phyloP scores from a whole-genome alignment of 2,113 vertebrate genomes.

The Gallinago undulata region DNA sequence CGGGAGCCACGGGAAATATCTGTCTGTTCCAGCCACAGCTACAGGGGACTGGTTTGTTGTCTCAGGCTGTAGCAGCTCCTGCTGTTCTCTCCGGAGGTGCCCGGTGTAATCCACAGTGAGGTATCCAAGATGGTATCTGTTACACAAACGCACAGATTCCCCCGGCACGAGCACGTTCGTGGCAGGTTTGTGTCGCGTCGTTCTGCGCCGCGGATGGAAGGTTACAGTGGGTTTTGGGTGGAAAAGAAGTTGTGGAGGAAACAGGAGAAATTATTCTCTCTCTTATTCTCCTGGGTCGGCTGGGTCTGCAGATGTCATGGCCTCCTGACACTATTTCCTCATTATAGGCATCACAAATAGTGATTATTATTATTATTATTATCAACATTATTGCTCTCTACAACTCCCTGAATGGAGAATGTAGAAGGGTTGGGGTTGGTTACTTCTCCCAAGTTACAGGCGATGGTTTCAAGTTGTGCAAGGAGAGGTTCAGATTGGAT shows the following conservation, averaged over 20 bases:
- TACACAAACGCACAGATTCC: not conserved
- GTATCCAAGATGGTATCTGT: constrained; percentile 53
- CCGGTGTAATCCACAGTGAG: constrained; percentile 18
- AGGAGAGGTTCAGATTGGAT: too few relatives aligned
- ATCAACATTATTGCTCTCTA: too few relatives aligned
- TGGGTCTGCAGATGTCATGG: not conserved
- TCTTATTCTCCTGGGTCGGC: not conserved
- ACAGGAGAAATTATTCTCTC: not conserved
- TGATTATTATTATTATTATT: too few relatives aligned
- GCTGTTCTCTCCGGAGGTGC: constrained; percentile 60
- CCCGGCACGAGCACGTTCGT: not conserved
- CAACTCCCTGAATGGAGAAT: too few relatives aligned
- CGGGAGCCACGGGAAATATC: constrained; percentile 41
- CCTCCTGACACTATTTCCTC: not conserved
- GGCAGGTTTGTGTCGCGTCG: not conserved
- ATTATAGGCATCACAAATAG: rapidly evolving
- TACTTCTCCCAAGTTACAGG: too few relatives aligned
- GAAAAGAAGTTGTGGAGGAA: not conserved
- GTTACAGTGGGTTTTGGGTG: not conserved
- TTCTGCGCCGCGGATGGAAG: not conserved
- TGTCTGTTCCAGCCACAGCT: constrained; percentile 54
- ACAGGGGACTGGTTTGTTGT: constrained; percentile 61
- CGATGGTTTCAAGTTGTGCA: too few relatives aligned
- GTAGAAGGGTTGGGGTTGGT: too few relatives aligned
- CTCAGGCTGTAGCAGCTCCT: constrained; percentile 48